A percentile compares a stretch with the other conserved stretches of the same genome.
Evolutionary conservation across 2,888 invertebrate species (phyloP).

Genomic region (Lepidonotus clava): DNA sequence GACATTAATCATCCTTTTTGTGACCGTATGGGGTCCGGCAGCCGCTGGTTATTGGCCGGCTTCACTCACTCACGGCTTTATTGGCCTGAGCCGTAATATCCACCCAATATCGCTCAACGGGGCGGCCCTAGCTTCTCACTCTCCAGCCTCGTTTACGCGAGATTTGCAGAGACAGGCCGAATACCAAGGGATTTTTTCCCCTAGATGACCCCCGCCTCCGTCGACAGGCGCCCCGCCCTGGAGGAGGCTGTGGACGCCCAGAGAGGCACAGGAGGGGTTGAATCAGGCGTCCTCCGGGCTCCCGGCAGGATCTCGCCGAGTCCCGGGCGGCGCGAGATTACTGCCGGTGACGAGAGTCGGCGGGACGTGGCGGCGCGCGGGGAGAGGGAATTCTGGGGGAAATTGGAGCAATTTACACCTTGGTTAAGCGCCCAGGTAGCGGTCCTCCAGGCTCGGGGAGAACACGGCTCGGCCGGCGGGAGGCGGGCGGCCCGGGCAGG

Average conservation of each 20-base stretch:
- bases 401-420: slow-evolving; percentile 2
- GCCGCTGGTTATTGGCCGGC: neutral
- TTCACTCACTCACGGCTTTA: slow-evolving; percentile 6
- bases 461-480: no score
- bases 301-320: neutral
- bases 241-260: neutral
- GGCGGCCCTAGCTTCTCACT: no score
- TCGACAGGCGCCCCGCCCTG: neutral
- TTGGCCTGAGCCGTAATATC: slow-evolving; percentile 27
- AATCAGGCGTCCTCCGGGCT: slow-evolving; percentile 1
- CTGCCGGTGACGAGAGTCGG: slow-evolving; percentile 29
- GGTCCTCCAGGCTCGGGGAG: no score
- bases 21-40: neutral
- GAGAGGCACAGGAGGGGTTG: neutral
- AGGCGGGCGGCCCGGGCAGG: no score
- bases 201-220: neutral
- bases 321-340: slow-evolving; percentile 8
- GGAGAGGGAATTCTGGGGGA: slow-evolving; percentile 14
- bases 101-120: slow-evolving; percentile 17
- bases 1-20: slow-evolving; percentile 19
- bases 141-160: neutral
- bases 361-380: slow-evolving; percentile 20
- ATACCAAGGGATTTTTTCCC: neutral
- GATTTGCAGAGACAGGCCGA: neutral
- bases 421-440: neutral